Conservation (phyloP, 2,888 invertebrate genomes). For the Synanthedon myopaeformis region DNA sequence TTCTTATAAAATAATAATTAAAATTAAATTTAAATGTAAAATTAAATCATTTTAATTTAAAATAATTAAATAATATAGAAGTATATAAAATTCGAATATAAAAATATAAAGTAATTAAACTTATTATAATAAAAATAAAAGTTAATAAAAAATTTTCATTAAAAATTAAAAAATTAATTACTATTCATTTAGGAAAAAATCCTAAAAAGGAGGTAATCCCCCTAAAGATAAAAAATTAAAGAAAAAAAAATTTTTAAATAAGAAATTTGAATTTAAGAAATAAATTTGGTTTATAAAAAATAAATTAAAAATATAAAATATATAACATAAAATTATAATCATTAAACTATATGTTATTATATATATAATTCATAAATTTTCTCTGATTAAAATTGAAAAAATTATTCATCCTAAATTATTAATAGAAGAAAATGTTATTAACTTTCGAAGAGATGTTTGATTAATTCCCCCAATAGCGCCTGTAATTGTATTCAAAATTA, state of each 20-base stretch:
- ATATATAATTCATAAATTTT: slow-evolving; percentile 58
- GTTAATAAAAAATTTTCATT: slow-evolving; percentile 47
- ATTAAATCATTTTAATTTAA: slow-evolving; percentile 58
- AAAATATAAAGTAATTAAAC: slow-evolving; percentile 67
- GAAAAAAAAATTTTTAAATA: slow-evolving; percentile 61
- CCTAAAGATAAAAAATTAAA: slow-evolving; percentile 70
- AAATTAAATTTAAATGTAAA: slow-evolving; percentile 38
- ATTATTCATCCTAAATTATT: slow-evolving; percentile 73
- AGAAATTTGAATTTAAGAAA: slow-evolving; percentile 39
- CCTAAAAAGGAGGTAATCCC: slow-evolving; percentile 71
- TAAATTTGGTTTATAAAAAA: slow-evolving; percentile 65
- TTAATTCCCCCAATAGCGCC: slow-evolving; percentile 67
- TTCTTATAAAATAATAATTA: slow-evolving; percentile 25
- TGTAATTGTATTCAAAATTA: slow-evolving; percentile 54
- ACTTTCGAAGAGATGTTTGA: slow-evolving; percentile 68
- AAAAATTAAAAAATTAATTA: slow-evolving; percentile 62
- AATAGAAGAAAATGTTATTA: slow-evolving; percentile 74
- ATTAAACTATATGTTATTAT: slow-evolving; percentile 55
- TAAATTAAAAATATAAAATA: slow-evolving; percentile 59
- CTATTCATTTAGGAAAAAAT: slow-evolving; percentile 73
- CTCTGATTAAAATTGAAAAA: slow-evolving; percentile 46
- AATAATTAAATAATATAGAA: slow-evolving; percentile 55
- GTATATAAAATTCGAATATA: slow-evolving; percentile 67
- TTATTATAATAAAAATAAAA: slow-evolving; percentile 58
- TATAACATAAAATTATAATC: slow-evolving; percentile 47